Base-by-base conservation (phyloP, 64 coral and sea anemone species). In the Porites lutea region DNA sequence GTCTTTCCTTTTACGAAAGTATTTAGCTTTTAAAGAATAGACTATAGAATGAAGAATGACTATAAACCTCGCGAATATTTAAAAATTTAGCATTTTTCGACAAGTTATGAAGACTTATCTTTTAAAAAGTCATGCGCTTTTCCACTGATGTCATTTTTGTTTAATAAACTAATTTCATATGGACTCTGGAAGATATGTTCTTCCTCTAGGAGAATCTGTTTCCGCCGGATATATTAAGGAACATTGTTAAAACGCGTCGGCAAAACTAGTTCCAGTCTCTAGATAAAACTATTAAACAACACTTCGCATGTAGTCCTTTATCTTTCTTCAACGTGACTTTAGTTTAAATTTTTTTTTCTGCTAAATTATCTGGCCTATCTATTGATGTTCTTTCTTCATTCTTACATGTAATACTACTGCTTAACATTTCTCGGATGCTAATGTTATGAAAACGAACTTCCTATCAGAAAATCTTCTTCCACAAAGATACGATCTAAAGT, bases 371-470 rank as follows among this genome's bases (percentile, higher is more conserved):
- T 57, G 5, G 54, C 54, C 4, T 7, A 11, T 22, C 20, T 52
- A 57, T 55, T 6, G 8, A 58, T 78, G 75, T 57, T 78, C 27
- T 78, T 78, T 19, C 52, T 78, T 57, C 6, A 45, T 46, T 68
- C 75, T 78, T 19, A 69, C 44, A 65, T 47, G 71, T 45, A 74
- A 74, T 50, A 18, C 45, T 19, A 60, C 45, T 10, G 46, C 63
- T 84, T 84, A 84, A 84, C 64, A 69, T 84, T 83, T 84, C 62
- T 84, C 14, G 69, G 3, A 48, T 68, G 81, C 37, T 51, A 51
- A 51, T 84, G 48, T 84, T 84, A 68, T 84, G 75, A 78, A 78
- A 57, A 78, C 16, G 50, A 55, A 55, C 57, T 78, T 55, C 13
- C 19, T 48, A 67, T 18, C 59, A 48, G 11, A 8, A 84, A 84